phyloP scores from a whole-genome alignment of 2,113 vertebrate genomes.

The Geococcyx californianus region DNA sequence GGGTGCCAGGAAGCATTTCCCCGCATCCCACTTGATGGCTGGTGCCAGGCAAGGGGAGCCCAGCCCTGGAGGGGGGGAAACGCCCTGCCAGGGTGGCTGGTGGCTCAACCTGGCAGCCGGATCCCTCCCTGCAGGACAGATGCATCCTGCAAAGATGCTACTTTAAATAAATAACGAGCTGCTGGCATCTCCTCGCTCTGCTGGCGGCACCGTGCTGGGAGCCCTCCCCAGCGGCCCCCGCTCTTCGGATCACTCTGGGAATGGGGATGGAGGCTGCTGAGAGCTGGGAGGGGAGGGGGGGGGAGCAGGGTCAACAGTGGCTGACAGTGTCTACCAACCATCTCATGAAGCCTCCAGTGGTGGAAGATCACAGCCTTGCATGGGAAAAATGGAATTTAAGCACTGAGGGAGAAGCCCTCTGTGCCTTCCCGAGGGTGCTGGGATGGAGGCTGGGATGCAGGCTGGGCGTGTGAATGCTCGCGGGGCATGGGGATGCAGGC shows the following conservation, averaged over 20 bases:
- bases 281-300: background rate
- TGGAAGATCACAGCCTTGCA: background rate
- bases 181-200: background rate
- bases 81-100: background rate
- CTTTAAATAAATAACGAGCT: slow-evolving; percentile 32
- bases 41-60: background rate
- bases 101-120: background rate
- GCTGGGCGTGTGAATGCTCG: background rate
- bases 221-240: background rate
- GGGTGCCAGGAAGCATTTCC: background rate
- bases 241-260: background rate
- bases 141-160: background rate
- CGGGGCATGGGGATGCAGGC: background rate
- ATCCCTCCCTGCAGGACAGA: background rate
- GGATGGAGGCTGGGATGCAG: background rate
- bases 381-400: background rate
- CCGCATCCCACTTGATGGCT: fast-evolving
- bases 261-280: background rate
- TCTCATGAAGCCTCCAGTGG: background rate
- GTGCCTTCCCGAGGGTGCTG: background rate
- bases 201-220: background rate
- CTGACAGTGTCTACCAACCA: background rate
- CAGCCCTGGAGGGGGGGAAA: background rate
- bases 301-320: background rate
- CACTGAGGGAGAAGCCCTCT: background rate